Conservation (phyloP, 35 echinoderm and acorn worm genomes). For the Heliocidaris tuberculata region DNA sequence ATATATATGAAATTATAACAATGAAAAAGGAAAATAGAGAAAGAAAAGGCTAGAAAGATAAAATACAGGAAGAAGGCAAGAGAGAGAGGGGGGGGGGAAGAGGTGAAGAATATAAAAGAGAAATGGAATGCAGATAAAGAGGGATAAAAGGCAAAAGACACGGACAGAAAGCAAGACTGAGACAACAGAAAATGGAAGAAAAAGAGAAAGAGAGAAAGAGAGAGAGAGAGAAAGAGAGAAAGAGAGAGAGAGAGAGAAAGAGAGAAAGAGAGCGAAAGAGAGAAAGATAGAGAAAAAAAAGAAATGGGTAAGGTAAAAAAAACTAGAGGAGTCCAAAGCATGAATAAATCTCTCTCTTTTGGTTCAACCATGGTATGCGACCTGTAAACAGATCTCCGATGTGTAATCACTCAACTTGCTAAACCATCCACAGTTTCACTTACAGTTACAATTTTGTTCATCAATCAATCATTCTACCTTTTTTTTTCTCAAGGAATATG, state of each 20-base stretch:
- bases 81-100: not conserved
- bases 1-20: too few relatives aligned
- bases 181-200: too few relatives aligned
- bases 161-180: not conserved
- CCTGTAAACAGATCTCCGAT: slow-evolving; percentile 2
- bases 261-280: not conserved
- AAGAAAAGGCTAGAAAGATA: too few relatives aligned
- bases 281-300: not conserved
- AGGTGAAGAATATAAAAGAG: not conserved
- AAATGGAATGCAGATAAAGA: not conserved
- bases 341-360: not conserved
- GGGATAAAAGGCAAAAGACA: not conserved
- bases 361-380: not conserved
- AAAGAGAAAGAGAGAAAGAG: not conserved
- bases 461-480: not conserved
- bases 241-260: not conserved
- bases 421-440: not conserved
- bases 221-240: not conserved
- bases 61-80: too few relatives aligned
- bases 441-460: not conserved
- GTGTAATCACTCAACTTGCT: not conserved
- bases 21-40: too few relatives aligned
- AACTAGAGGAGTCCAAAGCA: not conserved
- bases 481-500: too few relatives aligned
- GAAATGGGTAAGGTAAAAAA: not conserved